Base-by-base conservation (phyloP, 1,140 invertebrate species). In the Nasonia longicornis region DNA sequence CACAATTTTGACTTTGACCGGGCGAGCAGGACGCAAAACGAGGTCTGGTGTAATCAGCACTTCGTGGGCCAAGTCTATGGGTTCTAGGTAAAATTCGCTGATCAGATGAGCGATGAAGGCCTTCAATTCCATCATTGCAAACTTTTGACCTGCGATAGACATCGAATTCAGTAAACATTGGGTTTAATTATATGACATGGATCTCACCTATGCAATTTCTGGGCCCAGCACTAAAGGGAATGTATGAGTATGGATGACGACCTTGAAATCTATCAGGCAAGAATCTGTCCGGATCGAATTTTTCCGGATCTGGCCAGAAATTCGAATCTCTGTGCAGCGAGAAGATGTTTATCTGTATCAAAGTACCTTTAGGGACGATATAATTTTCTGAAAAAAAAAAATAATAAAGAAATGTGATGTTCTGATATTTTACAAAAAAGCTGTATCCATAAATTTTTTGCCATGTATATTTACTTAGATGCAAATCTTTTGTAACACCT, bases 211-310 rank as follows among this genome's bases (percentile, higher is more conserved):
- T 66, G 94, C 95, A 71, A 48, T 48, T 48, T 10, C 45, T 48
- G 45, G 45, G 12, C 12, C 45, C 45, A 3, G 45, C 12, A 16
- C 94, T 95, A 84, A 96, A 96, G 2, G 95, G 93, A 52, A 96
- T 89, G 87, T 93, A 95, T 11, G 91, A 89, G 84, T 91, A 94
- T 7, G 90, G 91, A 87, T 92, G 93, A 70, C 92, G 88, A n/a
- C 85, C 84, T 11, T 83, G 66, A 3, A 85, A 75, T 45, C 92
- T 92, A 72, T 93, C 92, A 0, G 92, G 91, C 10, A 93, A 86
- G 89, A 97, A 97, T 85, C 96, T 91, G 26, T 96, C 95, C 0
- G 96, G 96, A 85, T 94, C 1, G 2, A 48, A 48, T 16, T 48
- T 48, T 48, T 48, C 12, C 14, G 45, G 45, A 48, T 48, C 3